A percentile compares a stretch with the other conserved stretches of the same genome.
Evolutionary conservation across 53 echinoderm and acorn worm species (phyloP).

Genomic region (Pentamera pediparva): DNA sequence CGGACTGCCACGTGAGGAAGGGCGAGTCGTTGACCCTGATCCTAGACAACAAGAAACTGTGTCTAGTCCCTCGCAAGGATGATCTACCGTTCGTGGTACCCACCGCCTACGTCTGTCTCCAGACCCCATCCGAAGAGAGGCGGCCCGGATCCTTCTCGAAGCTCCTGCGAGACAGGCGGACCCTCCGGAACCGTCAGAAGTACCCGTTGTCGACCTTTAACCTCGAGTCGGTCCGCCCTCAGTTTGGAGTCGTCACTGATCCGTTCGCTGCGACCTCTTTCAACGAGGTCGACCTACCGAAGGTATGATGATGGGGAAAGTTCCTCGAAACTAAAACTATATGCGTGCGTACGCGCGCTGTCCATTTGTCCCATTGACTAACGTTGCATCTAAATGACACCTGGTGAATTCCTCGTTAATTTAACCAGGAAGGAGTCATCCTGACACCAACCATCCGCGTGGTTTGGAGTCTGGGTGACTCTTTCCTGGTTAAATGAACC

Average conservation of each 20-base stretch:
- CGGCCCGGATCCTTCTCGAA: conserved; percentile 7
- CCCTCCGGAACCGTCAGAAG: neutral
- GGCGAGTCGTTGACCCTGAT: conserved; percentile 10
- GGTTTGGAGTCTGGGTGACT: no score
- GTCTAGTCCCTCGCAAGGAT: conserved; percentile 10
- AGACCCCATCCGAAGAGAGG: neutral
- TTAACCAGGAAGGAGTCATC: no score
- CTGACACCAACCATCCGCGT: no score
- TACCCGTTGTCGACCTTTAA: conserved; percentile 8
- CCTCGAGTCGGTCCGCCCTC: neutral
- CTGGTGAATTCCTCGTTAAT: no score
- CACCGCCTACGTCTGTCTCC: neutral
- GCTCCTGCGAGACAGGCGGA: neutral
- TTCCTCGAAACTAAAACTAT: no score
- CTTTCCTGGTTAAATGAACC: no score
- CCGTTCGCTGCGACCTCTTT: neutral
- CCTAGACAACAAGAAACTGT: conserved; percentile 9
- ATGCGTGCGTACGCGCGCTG: no score
- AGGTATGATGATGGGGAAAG: no score
- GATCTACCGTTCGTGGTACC: conserved; percentile 23
- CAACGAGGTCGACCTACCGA: neutral
- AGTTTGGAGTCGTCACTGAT: neutral
- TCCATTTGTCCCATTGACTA: no score
- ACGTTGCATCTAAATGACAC: no score
- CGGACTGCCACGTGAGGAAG: neutral